phyloP scores from a whole-genome alignment of 2,888 invertebrate species.

The Brachypterus glaber region DNA sequence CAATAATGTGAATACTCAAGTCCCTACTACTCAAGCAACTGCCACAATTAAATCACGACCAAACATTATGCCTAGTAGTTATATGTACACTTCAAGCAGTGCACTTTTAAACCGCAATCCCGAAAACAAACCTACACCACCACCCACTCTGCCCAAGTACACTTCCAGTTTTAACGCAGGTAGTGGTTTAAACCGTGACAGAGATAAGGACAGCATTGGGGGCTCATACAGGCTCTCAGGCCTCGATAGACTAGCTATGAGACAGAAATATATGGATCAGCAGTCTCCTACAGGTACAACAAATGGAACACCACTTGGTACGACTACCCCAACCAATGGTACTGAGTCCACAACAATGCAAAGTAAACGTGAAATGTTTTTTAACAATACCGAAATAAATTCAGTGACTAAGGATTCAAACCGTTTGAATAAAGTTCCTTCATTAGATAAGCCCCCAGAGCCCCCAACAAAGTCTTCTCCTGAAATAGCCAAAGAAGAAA shows the following conservation, averaged over 20 bases:
- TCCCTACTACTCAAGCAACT: slow-evolving; percentile 37
- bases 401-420: slow-evolving; percentile 32
- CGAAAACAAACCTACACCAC: slow-evolving; percentile 55
- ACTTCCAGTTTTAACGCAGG: slow-evolving; percentile 69
- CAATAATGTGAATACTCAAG: slow-evolving; percentile 38
- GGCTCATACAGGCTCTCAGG: slow-evolving; percentile 73
- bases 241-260: slow-evolving; percentile 70
- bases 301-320: slow-evolving; percentile 16
- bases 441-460: slow-evolving; percentile 47
- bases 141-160: slow-evolving; percentile 70
- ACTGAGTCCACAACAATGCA: slow-evolving; percentile 53
- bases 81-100: slow-evolving; percentile 54
- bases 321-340: slow-evolving; percentile 31
- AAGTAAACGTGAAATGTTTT: slow-evolving; percentile 80
- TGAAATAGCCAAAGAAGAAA: slow-evolving; percentile 45
- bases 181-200: slow-evolving; percentile 50
- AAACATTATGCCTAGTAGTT: slow-evolving; percentile 49
- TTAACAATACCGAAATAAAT: slow-evolving; percentile 48
- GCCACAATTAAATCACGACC: slow-evolving; percentile 41
- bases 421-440: slow-evolving; percentile 34
- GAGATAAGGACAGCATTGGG: slow-evolving; percentile 59
- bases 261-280: slow-evolving; percentile 74
- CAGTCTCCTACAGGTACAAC: slow-evolving; percentile 40
- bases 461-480: slow-evolving; percentile 44
- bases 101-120: slow-evolving; percentile 50